Conservation (phyloP, 2,113 vertebrate species). For the Sardina pilchardus region DNA sequence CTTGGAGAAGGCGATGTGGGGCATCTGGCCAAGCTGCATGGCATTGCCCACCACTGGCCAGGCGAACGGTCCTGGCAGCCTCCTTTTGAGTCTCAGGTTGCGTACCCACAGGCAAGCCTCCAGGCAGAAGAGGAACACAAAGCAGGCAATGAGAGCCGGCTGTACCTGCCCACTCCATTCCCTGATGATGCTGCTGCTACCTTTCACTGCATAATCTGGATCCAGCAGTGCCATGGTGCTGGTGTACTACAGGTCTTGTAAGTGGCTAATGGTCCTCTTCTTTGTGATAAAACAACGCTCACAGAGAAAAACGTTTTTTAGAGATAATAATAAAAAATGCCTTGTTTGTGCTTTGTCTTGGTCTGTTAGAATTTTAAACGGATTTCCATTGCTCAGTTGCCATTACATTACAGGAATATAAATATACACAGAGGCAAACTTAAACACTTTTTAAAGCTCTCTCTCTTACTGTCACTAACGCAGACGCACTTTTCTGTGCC, state of each 20-base stretch:
- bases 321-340: background rate
- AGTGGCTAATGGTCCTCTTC: constrained; percentile 4
- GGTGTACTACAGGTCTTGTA: constrained; percentile 28
- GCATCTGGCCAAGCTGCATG: constrained; percentile 73
- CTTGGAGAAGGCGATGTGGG: constrained; percentile 68
- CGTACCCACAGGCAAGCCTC: constrained; percentile 64
- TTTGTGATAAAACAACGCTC: constrained; percentile 29
- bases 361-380: background rate
- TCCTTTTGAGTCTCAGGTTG: constrained; percentile 47
- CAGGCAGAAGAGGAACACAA: constrained; percentile 62
- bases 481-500: constrained; percentile 54
- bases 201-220: constrained; percentile 66
- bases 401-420: background rate
- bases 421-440: background rate
- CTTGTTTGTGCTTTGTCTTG: background rate
- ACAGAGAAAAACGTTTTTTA: background rate
- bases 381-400: background rate
- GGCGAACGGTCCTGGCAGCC: constrained; percentile 68
- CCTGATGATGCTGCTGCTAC: constrained; percentile 72
- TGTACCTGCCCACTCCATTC: constrained; percentile 64
- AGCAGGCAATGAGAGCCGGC: constrained; percentile 56
- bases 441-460: background rate
- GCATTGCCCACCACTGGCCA: constrained; percentile 75
- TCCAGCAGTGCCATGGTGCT: constrained; percentile 65
- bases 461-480: background rate